phyloP scores from a whole-genome alignment of 1,140 invertebrate species.

The Euwallacea similis region DNA sequence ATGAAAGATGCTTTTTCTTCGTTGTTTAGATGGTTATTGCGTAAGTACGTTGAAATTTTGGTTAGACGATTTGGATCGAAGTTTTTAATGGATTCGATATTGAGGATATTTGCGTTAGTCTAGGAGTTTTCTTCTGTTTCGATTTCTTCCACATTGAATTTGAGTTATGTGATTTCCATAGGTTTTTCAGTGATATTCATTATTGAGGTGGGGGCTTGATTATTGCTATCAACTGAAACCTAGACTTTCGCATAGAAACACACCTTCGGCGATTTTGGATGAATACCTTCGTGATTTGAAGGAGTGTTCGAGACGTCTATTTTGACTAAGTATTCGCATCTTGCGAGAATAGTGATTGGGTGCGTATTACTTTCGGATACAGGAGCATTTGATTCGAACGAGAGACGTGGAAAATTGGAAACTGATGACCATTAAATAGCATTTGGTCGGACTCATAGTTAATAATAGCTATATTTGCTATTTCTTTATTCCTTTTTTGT shows the following conservation, averaged over 20 bases:
- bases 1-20: slow-evolving; percentile 2
- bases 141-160: too few species aligned
- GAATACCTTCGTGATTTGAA: slow-evolving; percentile 5
- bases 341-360: background rate
- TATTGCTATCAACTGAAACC: background rate
- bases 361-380: too few species aligned
- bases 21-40: background rate
- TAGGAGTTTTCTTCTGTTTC: background rate
- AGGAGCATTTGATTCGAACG: background rate
- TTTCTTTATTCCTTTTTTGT: too few species aligned
- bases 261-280: background rate
- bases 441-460: too few species aligned
- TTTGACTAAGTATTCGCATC: slow-evolving; percentile 6
- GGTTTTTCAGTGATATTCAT: background rate
- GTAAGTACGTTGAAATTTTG: background rate
- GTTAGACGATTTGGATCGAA: too few species aligned
- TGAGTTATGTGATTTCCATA: background rate
- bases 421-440: background rate
- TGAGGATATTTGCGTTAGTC: background rate
- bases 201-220: background rate
- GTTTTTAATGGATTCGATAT: background rate
- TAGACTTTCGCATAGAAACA: background rate
- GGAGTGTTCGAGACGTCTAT: too few species aligned
- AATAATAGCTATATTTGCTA: too few species aligned
- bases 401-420: background rate